Evolutionary conservation across 2,888 invertebrate genomes (phyloP), one percentile per base, ranked within the genome.

Genomic region (Melanotus villosus): DNA sequence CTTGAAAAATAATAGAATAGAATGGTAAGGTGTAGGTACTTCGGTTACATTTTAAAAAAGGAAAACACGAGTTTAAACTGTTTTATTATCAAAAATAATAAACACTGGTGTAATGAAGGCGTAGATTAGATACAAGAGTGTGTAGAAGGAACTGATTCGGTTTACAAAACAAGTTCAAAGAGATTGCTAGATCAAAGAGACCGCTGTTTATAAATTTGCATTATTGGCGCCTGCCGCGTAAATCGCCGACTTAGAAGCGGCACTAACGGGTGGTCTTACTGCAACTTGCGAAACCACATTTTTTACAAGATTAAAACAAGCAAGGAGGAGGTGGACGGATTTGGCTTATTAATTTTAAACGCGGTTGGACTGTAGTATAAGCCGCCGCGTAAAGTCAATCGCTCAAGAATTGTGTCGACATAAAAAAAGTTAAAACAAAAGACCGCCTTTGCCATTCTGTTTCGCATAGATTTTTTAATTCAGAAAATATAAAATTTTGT

Each of bases 131-230:
- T 34, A 34, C 54, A 54, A 54, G 21, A 34, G 19, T 34, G 54
- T 50, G 32, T 10, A 54, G 14, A 34, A 58, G 58, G 58, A 58
- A 73, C 73, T 76, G 69, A 66, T 75, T 72, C 67, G 71, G 75
- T 76, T 75, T 75, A 76, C 74, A 73, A 71, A 73, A 71, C 69
- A 68, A 74, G 73, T 75, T 75, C 76, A 75, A 75, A 76, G 73
- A 62, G 72, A 73, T 67, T 65, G 65, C 38, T 59, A 75, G 73
- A 76, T 76, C 76, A 76, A 76, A 76, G 72, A 21, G 67, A 65
- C 73, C 70, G 64, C 73, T 73, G 75, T 73, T 75, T 76, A 69
- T 76, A 74, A 74, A 72, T 70, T 71, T 71, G 63, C 63, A 63
- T 63, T 21, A 43, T 58, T 58, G 58, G 58, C 63, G 63, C 63